phyloP scores from a whole-genome alignment of 2,113 vertebrate genomes.

The Atherinomorus stipes region DNA sequence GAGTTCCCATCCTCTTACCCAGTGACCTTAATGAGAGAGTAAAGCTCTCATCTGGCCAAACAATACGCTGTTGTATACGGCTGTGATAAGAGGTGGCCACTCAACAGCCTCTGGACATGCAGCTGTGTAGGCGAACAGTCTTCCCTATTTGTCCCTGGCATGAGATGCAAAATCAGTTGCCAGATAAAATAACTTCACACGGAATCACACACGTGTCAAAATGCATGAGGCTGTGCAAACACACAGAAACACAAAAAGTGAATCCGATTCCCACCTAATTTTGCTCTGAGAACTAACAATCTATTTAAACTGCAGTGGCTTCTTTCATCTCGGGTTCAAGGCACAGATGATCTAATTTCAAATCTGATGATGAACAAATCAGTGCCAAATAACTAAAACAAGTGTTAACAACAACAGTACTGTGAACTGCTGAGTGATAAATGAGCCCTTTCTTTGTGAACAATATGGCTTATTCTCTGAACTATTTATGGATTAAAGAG shows the following conservation, averaged over 20 bases:
- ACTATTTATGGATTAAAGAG: conserved; percentile 54
- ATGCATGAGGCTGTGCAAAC: conserved; percentile 31
- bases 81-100: conserved; percentile 61
- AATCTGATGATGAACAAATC: conserved; percentile 66
- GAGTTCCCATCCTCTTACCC: conserved; percentile 69
- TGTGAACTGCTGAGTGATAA: conserved; percentile 57
- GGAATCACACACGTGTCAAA: conserved; percentile 48
- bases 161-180: conserved; percentile 56
- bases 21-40: conserved; percentile 77
- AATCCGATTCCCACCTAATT: conserved; percentile 57
- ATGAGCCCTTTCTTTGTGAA: conserved; percentile 66
- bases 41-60: conserved; percentile 73
- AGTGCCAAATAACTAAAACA: conserved; percentile 57
- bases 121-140: conserved; percentile 69
- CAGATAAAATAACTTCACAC: conserved; percentile 68
- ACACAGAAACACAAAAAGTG: conserved; percentile 19
- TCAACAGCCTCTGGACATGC: conserved; percentile 77
- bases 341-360: conserved; percentile 64
- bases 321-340: conserved; percentile 72
- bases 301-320: conserved; percentile 55
- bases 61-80: conserved; percentile 77
- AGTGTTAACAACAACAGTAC: conserved; percentile 68
- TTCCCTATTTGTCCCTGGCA: conserved; percentile 55
- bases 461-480: conserved; percentile 43
- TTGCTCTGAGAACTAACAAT: conserved; percentile 65